A percentile compares a stretch with the other conserved stretches of the same genome.
phyloP scores from a whole-genome alignment of 2,888 invertebrate genomes.

The Germaria angustata region DNA sequence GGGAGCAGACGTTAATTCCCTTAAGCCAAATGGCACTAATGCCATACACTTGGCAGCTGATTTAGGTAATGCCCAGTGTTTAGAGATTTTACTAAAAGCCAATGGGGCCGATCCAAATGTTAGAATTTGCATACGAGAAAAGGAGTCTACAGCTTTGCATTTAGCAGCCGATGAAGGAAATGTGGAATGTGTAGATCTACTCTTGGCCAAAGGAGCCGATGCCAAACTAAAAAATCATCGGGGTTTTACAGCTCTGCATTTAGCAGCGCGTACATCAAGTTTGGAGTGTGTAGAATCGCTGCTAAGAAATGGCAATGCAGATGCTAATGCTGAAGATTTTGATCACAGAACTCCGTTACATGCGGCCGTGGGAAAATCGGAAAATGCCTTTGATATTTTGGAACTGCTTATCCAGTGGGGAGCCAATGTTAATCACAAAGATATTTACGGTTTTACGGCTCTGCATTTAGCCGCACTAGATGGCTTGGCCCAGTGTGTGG shows the following conservation, averaged over 20 bases:
- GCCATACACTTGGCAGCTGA: conserved; percentile 91
- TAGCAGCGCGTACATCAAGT: conserved; percentile 90
- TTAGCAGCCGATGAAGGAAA: conserved; percentile 94
- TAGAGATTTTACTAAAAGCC: conserved; percentile 87
- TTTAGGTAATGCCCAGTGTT: conserved; percentile 87
- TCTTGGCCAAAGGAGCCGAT: conserved; percentile 88
- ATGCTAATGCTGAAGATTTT: conserved; percentile 89
- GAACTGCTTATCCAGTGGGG: conserved; percentile 89
- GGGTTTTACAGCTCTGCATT: conserved; percentile 91
- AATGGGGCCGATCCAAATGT: conserved; percentile 87
- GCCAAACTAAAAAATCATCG: conserved; percentile 87
- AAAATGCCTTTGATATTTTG: conserved; percentile 89
- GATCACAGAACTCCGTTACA: conserved; percentile 91
- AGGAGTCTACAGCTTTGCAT: conserved; percentile 90
- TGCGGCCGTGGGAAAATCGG: conserved; percentile 91
- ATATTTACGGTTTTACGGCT: conserved; percentile 92
- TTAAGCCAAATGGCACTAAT: conserved; percentile 88
- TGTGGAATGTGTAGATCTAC: conserved; percentile 88
- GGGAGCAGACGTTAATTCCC: conserved; percentile 88
- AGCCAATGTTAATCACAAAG: conserved; percentile 90
- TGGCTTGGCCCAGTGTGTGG: conserved; percentile 91
- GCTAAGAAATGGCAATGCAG: conserved; percentile 86
- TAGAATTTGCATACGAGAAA: conserved; percentile 85
- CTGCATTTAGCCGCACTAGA: conserved; percentile 92
- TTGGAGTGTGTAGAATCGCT: conserved; percentile 90